phyloP scores from a whole-genome alignment of 2,113 vertebrate species.

The Neomonachus schauinslandi region DNA sequence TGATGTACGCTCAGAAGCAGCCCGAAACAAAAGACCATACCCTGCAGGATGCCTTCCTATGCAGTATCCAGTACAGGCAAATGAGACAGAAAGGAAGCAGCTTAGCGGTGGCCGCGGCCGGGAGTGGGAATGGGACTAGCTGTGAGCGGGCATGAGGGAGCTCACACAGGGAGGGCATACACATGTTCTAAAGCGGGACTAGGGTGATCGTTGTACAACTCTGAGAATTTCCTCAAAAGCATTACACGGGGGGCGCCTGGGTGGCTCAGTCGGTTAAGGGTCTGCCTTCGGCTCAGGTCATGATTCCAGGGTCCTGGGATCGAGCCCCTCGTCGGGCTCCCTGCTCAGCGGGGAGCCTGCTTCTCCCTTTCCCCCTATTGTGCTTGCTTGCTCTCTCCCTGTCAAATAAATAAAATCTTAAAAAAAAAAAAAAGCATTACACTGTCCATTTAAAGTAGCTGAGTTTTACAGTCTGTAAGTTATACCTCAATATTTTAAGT shows the following conservation, averaged over 20 bases:
- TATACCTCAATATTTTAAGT: background rate
- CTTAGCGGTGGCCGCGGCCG: accelerated
- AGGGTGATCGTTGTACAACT: too few species aligned
- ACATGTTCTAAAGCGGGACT: background rate
- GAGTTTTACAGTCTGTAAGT: background rate
- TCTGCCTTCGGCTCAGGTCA: too few species aligned
- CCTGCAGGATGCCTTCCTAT: background rate
- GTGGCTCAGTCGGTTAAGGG: too few species aligned
- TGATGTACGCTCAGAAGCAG: background rate
- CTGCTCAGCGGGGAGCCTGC: too few species aligned
- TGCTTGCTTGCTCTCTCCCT: too few species aligned
- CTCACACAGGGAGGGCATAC: background rate
- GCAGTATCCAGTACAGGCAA: background rate
- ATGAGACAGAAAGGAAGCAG: background rate
- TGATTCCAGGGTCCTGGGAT: too few species aligned
- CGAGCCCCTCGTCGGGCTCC: too few species aligned
- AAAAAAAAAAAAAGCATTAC: background rate
- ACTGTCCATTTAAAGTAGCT: background rate
- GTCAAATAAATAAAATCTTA: too few species aligned
- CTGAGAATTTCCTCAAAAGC: background rate
- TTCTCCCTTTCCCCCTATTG: too few species aligned
- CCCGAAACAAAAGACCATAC: background rate
- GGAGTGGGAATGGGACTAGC: background rate
- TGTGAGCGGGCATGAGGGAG: background rate
- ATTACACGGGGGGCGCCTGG: too few species aligned